A percentile compares a stretch with the other conserved stretches of the same genome.
phyloP scores from a whole-genome alignment of 1,140 invertebrate genomes.

The Paracyclopina nana region DNA sequence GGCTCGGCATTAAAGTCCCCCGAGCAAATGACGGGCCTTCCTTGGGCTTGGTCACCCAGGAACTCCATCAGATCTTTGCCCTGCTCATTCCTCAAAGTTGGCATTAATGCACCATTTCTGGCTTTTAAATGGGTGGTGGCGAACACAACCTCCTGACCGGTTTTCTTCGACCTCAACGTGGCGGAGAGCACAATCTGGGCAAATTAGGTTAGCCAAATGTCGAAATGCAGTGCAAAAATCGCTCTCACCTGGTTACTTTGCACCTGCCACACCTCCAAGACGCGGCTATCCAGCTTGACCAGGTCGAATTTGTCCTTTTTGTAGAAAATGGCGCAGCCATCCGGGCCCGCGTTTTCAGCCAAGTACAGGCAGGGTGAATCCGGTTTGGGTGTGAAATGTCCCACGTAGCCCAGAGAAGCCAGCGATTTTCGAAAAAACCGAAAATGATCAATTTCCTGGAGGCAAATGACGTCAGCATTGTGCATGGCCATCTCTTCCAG shows the following conservation, averaged over 20 bases:
- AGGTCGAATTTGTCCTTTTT: conserved; percentile 39
- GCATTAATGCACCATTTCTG: conserved; percentile 41
- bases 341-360: conserved; percentile 48
- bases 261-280: conserved; percentile 45
- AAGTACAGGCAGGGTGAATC: conserved; percentile 56
- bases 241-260: conserved; percentile 43
- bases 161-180: conserved; percentile 32
- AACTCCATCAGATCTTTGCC: conserved; percentile 46
- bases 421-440: conserved; percentile 41
- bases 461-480: conserved; percentile 46
- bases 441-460: conserved; percentile 61
- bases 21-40: conserved; percentile 39
- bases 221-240: neutral
- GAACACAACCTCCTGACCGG: conserved; percentile 39
- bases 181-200: conserved; percentile 40
- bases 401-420: conserved; percentile 40
- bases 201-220: neutral
- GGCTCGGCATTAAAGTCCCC: conserved; percentile 64
- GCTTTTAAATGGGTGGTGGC: conserved; percentile 58
- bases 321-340: conserved; percentile 58
- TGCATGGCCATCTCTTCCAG: conserved; percentile 48
- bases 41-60: conserved; percentile 27
- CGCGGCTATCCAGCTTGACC: conserved; percentile 34
- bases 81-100: conserved; percentile 48
- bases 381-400: conserved; percentile 52